Evolutionary conservation across 2,113 vertebrate species (phyloP).

Genomic region (Microcebus jonahi): DNA sequence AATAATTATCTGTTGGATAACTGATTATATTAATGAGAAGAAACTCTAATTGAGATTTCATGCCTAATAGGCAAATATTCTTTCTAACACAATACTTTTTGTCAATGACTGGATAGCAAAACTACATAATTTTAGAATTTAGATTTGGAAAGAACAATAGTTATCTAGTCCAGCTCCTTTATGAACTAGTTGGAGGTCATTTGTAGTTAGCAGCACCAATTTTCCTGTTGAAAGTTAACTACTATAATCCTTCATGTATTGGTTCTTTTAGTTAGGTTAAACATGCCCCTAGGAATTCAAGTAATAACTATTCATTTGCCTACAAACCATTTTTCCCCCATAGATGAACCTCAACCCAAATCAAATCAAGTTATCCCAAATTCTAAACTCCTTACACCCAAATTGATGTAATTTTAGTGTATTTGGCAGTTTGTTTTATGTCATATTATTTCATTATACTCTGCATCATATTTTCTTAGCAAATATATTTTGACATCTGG

Average conservation of each 20-base stretch:
- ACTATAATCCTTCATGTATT: neutral
- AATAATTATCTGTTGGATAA: neutral
- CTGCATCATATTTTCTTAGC: neutral
- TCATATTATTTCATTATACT: neutral
- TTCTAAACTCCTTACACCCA: neutral
- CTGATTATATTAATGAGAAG: conserved; percentile 16
- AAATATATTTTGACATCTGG: neutral
- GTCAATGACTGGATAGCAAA: neutral
- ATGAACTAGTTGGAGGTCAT: neutral
- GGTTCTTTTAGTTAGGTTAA: conserved; percentile 24
- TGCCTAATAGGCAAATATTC: neutral
- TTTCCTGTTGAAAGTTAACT: neutral
- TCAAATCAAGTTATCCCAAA: neutral
- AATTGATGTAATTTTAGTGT: neutral
- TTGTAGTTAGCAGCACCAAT: neutral
- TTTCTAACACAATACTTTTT: neutral
- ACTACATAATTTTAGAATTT: neutral
- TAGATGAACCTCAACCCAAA: neutral
- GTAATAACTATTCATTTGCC: neutral
- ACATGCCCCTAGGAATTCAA: neutral
- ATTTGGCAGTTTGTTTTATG: neutral
- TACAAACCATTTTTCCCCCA: neutral
- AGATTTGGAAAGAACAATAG: neutral
- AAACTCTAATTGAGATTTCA: conserved; percentile 15
- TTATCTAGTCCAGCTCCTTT: neutral